Evolutionary conservation across 1,140 invertebrate species (phyloP).

Genomic region (Plodia interpunctella): DNA sequence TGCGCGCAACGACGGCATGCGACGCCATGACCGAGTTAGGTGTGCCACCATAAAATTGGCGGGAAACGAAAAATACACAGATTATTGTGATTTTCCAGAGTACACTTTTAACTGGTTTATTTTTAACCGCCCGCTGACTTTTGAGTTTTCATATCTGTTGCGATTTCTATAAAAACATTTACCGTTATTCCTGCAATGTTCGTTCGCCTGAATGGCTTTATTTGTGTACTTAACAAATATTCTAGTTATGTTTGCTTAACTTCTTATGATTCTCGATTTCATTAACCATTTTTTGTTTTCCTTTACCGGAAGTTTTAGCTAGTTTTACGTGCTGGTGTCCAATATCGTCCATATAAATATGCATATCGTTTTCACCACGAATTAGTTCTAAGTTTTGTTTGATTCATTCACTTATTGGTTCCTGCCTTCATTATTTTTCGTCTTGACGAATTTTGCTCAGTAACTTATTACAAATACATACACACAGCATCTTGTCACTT

Average conservation of each 20-base stretch:
- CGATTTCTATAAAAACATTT: not conserved
- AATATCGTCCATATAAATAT: no score
- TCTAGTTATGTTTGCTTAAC: not conserved
- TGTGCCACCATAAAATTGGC: not conserved
- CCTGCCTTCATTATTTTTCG: no score
- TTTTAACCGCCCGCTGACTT: no score
- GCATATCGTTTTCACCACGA: not conserved
- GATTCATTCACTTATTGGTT: no score
- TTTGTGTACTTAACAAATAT: no score
- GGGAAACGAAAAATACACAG: not conserved
- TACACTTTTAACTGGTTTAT: no score
- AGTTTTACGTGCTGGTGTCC: not conserved
- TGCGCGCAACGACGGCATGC: conserved; percentile 1
- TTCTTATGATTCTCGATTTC: not conserved
- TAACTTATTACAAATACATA: not conserved
- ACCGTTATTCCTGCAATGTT: not conserved
- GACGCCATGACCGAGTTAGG: conserved; percentile 38
- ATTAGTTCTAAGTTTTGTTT: no score
- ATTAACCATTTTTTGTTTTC: not conserved
- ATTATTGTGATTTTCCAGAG: not conserved
- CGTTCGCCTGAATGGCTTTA: no score
- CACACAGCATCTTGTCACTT: not conserved
- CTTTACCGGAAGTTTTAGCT: not conserved
- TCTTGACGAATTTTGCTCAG: no score
- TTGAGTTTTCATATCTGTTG: not conserved